Evolutionary conservation across 2,888 invertebrate species (phyloP).

Genomic region (Andrena camellia): DNA sequence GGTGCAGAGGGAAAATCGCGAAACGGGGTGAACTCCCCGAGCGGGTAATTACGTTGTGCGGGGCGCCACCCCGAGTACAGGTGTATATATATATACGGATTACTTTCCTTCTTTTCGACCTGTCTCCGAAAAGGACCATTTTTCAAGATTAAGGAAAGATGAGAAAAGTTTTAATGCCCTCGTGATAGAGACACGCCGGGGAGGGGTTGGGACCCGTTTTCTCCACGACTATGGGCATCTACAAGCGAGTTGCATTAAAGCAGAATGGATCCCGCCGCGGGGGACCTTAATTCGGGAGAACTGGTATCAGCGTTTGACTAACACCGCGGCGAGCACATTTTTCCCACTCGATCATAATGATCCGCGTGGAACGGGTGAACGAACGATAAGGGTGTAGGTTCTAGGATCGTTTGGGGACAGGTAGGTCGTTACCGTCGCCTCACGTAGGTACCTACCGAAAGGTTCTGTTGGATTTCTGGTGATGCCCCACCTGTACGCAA

Average conservation of each 20-base stretch:
- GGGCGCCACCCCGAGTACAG: constrained; percentile 1
- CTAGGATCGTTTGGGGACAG: background rate
- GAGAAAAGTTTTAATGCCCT: constrained; percentile 84
- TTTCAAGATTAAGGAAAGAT: constrained; percentile 84
- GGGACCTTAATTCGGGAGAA: constrained; percentile 49
- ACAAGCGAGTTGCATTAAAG: constrained; percentile 67
- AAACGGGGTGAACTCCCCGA: constrained; percentile 51
- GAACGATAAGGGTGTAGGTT: background rate
- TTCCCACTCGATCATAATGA: background rate
- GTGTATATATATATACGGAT: constrained; percentile 28
- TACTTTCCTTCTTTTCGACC: constrained; percentile 29
- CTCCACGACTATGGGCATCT: constrained; percentile 47
- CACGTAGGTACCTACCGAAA: too few relatives aligned
- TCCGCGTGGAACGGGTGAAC: background rate
- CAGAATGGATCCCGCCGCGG: constrained; percentile 66
- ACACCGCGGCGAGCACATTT: background rate
- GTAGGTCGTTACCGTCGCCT: too few relatives aligned
- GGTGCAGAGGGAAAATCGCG: constrained; percentile 60
- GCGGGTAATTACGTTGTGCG: constrained; percentile 67
- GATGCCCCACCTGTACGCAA: too few relatives aligned
- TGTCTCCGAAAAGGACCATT: constrained; percentile 72
- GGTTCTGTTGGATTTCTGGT: too few relatives aligned
- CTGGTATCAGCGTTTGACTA: constrained; percentile 47
- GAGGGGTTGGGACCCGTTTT: background rate
- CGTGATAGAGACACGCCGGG: constrained; percentile 66